Percentiles rank a stretch among this genome's conserved stretches.
These are phyloP conservation scores for Oncorhynchus kisutch DNA, from an alignment of 2,113 vertebrate genomes.

Conservation along the genomic window DNA sequence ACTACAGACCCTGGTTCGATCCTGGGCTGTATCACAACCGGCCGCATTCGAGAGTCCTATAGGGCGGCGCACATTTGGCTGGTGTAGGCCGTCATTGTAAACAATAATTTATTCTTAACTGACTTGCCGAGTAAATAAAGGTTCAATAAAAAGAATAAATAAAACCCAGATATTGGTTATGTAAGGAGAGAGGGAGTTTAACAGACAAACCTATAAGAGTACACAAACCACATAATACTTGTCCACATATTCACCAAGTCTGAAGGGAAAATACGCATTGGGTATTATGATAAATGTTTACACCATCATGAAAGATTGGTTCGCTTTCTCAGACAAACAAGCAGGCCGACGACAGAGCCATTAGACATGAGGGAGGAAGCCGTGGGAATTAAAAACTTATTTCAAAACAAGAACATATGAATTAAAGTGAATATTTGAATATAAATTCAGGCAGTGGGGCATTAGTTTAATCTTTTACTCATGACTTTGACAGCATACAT, in stretches of 20 bases:
- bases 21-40: too few relatives aligned
- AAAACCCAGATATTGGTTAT: background rate
- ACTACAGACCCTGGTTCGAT: too few relatives aligned
- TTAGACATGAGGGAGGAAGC: background rate
- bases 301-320: background rate
- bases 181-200: background rate
- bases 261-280: background rate
- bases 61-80: too few relatives aligned
- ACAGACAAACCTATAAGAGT: too few relatives aligned
- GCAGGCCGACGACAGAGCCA: background rate
- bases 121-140: too few relatives aligned
- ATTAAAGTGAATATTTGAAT: background rate
- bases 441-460: background rate
- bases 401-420: background rate
- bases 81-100: too few relatives aligned
- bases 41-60: too few relatives aligned
- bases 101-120: too few relatives aligned
- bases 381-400: background rate
- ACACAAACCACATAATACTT: background rate
- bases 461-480: constrained; percentile 9
- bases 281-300: background rate
- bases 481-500: background rate
- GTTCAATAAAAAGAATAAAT: too few relatives aligned
- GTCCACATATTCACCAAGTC: background rate
- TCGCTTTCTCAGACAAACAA: background rate